Evolutionary conservation across 2,113 vertebrate species (phyloP).

Genomic region (Martes martes): DNA sequence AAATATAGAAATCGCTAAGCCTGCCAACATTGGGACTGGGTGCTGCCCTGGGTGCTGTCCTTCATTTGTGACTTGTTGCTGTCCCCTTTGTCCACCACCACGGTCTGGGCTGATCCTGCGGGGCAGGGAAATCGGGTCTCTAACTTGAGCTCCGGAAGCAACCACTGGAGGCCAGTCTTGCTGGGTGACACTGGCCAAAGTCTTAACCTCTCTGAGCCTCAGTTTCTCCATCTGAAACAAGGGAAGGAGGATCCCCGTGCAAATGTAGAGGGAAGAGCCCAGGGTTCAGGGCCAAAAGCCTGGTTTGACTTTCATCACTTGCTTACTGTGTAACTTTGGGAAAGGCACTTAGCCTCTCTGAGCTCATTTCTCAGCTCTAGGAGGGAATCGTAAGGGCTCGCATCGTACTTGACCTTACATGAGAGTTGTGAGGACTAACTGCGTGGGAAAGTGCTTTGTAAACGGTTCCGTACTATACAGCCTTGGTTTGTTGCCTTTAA

Average conservation of each 20-base stretch:
- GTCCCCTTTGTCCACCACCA: not conserved
- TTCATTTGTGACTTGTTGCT: rapidly evolving
- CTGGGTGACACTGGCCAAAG: not conserved
- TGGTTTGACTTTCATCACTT: not conserved
- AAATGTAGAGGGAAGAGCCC: not conserved
- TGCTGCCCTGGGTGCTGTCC: not conserved
- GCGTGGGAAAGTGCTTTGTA: not conserved
- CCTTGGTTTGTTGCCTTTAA: not conserved
- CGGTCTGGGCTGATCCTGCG: not conserved
- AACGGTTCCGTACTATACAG: not conserved
- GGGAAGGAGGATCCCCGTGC: not conserved
- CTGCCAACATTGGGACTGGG: not conserved
- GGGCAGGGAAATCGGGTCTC: not conserved
- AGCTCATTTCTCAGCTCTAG: not conserved
- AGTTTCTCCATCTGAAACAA: not conserved
- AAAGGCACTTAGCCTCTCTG: not conserved
- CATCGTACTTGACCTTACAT: not conserved
- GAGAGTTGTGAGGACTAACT: not conserved
- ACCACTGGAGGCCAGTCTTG: not conserved
- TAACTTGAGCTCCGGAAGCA: not conserved
- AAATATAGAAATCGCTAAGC: not conserved
- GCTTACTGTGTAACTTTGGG: not conserved
- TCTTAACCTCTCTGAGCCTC: not conserved
- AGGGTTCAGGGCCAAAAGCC: not conserved
- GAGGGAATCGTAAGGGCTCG: not conserved